Evolutionary conservation across 1,140 invertebrate species (phyloP), one percentile per base, ranked within the genome.

Genomic region (Drosophila nebulosa): DNA sequence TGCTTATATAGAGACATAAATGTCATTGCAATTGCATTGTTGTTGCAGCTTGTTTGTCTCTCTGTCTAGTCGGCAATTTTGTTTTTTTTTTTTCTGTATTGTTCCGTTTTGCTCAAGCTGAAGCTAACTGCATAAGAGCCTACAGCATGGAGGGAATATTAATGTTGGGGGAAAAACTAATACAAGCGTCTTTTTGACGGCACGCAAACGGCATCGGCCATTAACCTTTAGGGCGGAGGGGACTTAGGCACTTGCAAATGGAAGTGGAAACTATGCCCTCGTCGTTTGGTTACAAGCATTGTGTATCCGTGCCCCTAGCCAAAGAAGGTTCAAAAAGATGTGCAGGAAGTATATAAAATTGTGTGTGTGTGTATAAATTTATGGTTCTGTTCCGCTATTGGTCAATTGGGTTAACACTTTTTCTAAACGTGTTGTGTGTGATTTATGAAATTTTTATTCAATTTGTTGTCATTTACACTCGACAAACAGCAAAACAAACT

Each of bases 81-180:
- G 9, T 22, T 27, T 53, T 66, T 74, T n/a, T n/a, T n/a, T n/a
- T n/a, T n/a, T n/a, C n/a, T n/a, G n/a, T n/a, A n/a, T n/a, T 74
- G 70, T 74, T 74, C 68, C 70, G 70, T 36, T 46, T 63, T 27
- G 55, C 69, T 35, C 62, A 74, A 66, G 52, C 26, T 32, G 53
- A 56, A 42, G 55, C 59, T 66, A 74, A 74, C 70, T 74, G 70
- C 71, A 74, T 74, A 74, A 67, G 30, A 50, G 51, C 42, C 64
- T 57, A 56, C 63, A n/a, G n/a, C n/a, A 72, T 52, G 36, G 26
- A 26, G 32, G 32, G 70, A 74, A 74, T 74, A 74, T 61, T 67
- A 74, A 74, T 74, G 63, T 67, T 61, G 70, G 60, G 60, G 63
- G 30, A 64, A 74, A 61, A 74, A 72, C 70, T 64, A 67, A 74